Evolutionary conservation across 2,888 invertebrate species (phyloP).

Genomic region (Operophtera brumata): DNA sequence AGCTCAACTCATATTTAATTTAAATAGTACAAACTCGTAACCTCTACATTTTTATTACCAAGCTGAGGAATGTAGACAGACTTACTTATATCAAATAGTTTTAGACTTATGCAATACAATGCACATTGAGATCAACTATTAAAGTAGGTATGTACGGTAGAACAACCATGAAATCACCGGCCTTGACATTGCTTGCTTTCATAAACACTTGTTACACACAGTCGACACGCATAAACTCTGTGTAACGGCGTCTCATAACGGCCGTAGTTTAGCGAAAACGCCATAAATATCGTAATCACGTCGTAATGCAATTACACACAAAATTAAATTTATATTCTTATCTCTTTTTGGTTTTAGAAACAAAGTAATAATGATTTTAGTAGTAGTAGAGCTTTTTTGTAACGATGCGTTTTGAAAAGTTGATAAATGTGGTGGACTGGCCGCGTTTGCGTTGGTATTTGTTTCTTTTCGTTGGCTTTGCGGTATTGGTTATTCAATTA

Average conservation of each 20-base stretch:
- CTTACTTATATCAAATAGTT: neutral
- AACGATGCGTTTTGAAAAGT: no score
- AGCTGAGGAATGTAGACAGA: neutral
- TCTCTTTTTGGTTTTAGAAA: no score
- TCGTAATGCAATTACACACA: no score
- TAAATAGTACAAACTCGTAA: conserved; percentile 8
- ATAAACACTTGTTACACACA: neutral
- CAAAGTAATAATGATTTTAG: no score
- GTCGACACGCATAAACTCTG: neutral
- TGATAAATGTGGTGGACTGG: no score
- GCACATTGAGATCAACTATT: conserved; percentile 6
- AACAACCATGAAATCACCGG: conserved; percentile 6
- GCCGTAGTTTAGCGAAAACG: neutral
- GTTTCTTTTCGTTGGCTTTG: no score
- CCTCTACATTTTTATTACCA: conserved; percentile 3
- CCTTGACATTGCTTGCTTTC: conserved; percentile 9
- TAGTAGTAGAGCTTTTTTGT: no score
- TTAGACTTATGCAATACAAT: neutral
- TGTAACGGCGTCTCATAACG: neutral
- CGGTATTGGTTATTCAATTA: no score
- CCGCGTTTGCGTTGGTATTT: no score
- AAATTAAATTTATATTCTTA: no score
- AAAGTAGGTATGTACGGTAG: neutral
- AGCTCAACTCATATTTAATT: conserved; percentile 11
- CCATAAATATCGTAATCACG: no score